Evolutionary conservation across 2,797 vertebrate genomes (phyloP), one percentile per base, ranked within the genome.

Genomic region (Uromys caudimaculatus): DNA sequence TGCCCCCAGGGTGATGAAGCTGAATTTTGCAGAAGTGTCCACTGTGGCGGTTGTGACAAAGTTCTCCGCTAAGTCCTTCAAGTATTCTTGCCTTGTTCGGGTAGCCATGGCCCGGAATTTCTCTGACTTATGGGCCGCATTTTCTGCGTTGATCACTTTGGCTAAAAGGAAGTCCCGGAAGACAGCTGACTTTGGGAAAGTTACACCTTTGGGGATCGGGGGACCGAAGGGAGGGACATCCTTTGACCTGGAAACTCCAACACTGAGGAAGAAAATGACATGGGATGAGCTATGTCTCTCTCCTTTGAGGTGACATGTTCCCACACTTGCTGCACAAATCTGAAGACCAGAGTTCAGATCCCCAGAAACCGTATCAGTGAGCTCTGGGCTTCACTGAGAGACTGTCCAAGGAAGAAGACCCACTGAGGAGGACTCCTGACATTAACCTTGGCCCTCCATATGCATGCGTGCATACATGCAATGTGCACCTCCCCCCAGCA

Each of bases 111-210:
- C 99, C 54, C 99, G 98, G 96, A 99, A 99, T 98, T 99, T 99
- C 98, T 99, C 99, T 0, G 99, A 99, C 58, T 99, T 99, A 98
- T 99, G 99, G 0, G 99, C 99, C 0, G 99, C 99, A 6, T 99
- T 99, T 98, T 99, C 99, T 41, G 99, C 99, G 23, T 99, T 99
- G 98, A 99, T 99, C 91, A 99, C 99, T 99, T 99, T 99, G 96
- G 99, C 99, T 89, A 99, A 98, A 54, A 99, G 99, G 98, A 99
- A 99, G 99, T 99, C 99, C 99, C 99, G 99, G 98, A 99, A 99
- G 95, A 99, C 99, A 0, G 99, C 99, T 0, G 99, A 99, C 98
- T 99, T 99, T 77, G 99, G 99, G 97, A 99, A 99, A 95, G 99
- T 99, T 91, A 99, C 99, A 89, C 99, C 99, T 98, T 99, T 99